phyloP scores from a whole-genome alignment of 2,888 invertebrate species.

The Chrysopilus asiliformis region DNA sequence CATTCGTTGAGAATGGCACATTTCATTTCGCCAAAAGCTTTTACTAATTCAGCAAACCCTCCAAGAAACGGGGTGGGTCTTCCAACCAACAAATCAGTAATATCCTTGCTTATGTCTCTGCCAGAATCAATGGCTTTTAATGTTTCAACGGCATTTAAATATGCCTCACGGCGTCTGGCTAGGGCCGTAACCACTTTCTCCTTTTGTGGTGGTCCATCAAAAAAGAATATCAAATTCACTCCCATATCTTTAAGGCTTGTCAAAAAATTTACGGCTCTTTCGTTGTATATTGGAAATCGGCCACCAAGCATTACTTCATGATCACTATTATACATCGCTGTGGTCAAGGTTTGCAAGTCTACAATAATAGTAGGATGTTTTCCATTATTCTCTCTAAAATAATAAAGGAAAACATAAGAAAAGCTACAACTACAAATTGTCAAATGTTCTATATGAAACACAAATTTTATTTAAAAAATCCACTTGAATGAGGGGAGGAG shows the following conservation, averaged over 20 bases:
- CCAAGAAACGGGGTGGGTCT: neutral
- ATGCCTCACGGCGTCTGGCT: constrained; percentile 5
- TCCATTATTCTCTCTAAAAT: constrained; percentile 9
- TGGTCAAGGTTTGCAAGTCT: neutral
- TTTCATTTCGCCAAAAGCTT: constrained; percentile 1
- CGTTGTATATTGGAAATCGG: constrained; percentile 7
- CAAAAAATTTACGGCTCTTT: neutral
- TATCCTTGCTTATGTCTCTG: neutral
- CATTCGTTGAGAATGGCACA: constrained; percentile 8
- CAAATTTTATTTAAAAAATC: too few species aligned
- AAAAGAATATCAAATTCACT: constrained; percentile 6
- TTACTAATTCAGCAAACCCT: constrained; percentile 1
- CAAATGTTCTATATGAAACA: too few species aligned
- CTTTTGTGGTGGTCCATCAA: constrained; percentile 6
- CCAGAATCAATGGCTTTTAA: neutral
- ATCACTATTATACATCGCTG: neutral
- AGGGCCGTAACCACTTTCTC: constrained; percentile 5
- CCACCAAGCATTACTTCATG: constrained; percentile 10
- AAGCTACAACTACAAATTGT: too few species aligned
- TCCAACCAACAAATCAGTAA: neutral
- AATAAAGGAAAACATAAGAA: too few species aligned
- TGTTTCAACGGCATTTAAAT: neutral
- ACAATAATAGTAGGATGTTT: constrained; percentile 3
- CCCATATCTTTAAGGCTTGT: constrained; percentile 3
- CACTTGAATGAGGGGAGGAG: too few species aligned